Evolutionary conservation across 2,797 vertebrate genomes (phyloP).

Genomic region (Anas georgica): DNA sequence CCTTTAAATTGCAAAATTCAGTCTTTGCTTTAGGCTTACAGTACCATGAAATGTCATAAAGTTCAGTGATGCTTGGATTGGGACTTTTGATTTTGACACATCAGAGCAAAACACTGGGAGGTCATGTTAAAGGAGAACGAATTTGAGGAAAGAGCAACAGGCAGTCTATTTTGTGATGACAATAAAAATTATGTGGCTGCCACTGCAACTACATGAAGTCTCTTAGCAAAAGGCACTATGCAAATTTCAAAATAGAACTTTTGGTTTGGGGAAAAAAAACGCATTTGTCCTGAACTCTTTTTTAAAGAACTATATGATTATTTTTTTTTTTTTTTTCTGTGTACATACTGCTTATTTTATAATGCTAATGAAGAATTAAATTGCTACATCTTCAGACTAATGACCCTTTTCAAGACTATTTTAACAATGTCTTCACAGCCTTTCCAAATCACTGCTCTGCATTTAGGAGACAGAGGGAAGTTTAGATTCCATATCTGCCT

Average conservation of each 20-base stretch:
- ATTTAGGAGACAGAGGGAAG: background rate
- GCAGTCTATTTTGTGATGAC: background rate
- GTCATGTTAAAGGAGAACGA: background rate
- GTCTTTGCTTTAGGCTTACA: background rate
- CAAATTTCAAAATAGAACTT: background rate
- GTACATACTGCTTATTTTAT: background rate
- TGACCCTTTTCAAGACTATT: conserved; percentile 5
- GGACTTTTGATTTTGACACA: background rate
- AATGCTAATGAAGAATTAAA: conserved; percentile 36
- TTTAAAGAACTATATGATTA: background rate
- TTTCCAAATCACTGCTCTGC: background rate
- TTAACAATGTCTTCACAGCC: background rate
- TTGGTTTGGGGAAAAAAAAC: background rate
- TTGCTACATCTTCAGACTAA: conserved; percentile 8
- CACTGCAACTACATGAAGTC: background rate
- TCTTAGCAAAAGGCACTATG: background rate
- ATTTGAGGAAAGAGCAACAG: background rate
- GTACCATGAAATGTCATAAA: background rate
- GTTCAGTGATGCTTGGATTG: background rate
- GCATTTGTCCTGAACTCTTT: background rate
- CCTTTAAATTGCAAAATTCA: background rate
- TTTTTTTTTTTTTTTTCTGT: background rate
- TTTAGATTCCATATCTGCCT: background rate
- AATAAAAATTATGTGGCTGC: background rate
- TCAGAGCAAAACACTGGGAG: background rate